A percentile compares a stretch with the other conserved stretches of the same genome.
Conservation (phyloP, 1,140 invertebrate species). For the Drosophila rufa region DNA sequence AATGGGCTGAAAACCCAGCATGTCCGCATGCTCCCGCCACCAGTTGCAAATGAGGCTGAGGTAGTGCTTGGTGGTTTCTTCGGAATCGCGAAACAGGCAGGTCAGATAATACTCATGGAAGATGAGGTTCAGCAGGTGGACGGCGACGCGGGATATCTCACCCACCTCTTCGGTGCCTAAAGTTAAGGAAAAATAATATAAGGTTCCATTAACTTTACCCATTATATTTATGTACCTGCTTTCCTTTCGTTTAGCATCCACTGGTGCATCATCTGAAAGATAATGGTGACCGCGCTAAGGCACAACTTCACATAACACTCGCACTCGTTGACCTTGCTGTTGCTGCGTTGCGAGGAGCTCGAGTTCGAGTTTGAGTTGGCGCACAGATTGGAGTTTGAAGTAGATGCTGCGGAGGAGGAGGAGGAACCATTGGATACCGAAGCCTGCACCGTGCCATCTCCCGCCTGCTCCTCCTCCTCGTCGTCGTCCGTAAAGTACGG, state of each 20-base stretch:
- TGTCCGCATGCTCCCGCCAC: constrained; percentile 57
- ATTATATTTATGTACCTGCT: constrained; percentile 33
- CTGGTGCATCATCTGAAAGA: constrained; percentile 76
- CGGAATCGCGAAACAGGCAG: constrained; percentile 70
- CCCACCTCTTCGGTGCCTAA: constrained; percentile 58
- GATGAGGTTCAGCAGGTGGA: constrained; percentile 69
- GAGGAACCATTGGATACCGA: constrained; percentile 12
- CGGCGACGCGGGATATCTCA: constrained; percentile 65
- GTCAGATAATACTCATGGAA: constrained; percentile 76
- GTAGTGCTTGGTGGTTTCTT: constrained; percentile 79
- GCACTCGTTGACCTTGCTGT: constrained; percentile 39
- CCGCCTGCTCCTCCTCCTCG: constrained; percentile 18
- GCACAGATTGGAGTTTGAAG: constrained; percentile 10
- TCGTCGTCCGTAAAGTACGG: constrained; percentile 62
- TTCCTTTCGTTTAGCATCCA: constrained; percentile 61
- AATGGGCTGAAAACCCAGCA: constrained; percentile 59
- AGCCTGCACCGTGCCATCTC: constrained; percentile 6
- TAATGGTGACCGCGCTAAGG: constrained; percentile 72
- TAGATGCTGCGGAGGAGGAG: neutral
- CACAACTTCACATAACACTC: constrained; percentile 79
- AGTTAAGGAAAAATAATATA: neutral
- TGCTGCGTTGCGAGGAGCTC: constrained; percentile 12
- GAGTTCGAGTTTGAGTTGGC: constrained; percentile 21
- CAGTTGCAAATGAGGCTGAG: constrained; percentile 71
- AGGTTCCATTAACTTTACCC: neutral